These are phyloP conservation scores for Sogatella furcifera DNA, from an alignment of 1,140 invertebrate genomes.

Conservation along the genomic window DNA sequence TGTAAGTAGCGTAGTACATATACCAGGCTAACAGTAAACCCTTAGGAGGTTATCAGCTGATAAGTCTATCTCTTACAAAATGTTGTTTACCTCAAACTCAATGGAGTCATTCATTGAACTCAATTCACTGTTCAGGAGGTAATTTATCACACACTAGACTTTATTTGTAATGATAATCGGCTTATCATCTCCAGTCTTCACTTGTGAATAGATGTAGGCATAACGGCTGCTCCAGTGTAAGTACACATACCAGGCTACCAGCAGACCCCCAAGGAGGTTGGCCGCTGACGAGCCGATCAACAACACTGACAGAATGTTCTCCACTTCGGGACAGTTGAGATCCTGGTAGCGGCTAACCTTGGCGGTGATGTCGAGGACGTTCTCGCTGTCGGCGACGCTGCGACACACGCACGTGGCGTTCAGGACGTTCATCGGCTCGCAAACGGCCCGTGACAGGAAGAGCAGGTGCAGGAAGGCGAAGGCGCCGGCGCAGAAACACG, in stretches of 20 bases:
- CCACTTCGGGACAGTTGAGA: conserved; percentile 38
- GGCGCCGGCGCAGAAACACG: conserved; percentile 35
- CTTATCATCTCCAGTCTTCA: conserved; percentile 30
- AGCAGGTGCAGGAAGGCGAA: conserved; percentile 36
- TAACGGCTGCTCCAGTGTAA: conserved; percentile 37
- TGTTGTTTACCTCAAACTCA: too few species aligned
- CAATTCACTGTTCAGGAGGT: too few species aligned
- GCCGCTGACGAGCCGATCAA: conserved; percentile 35
- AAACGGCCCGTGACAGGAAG: conserved; percentile 33
- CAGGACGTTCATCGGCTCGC: conserved; percentile 32
- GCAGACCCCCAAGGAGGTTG: conserved; percentile 33
- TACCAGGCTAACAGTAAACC: too few species aligned
- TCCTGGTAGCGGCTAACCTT: conserved; percentile 33
- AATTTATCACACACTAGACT: not conserved
- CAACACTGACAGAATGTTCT: conserved; percentile 23
- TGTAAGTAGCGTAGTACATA: too few species aligned
- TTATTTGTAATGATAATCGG: conserved; percentile 25
- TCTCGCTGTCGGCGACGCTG: not conserved
- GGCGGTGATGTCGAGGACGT: not conserved
- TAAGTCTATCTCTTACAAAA: too few species aligned
- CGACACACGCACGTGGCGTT: conserved; percentile 33
- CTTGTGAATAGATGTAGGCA: conserved; percentile 35
- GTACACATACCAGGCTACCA: conserved; percentile 37
- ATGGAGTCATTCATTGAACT: too few species aligned
- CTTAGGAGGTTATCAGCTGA: too few species aligned